phyloP scores from a whole-genome alignment of 2,888 invertebrate genomes.

The Dendrolimus pini region DNA sequence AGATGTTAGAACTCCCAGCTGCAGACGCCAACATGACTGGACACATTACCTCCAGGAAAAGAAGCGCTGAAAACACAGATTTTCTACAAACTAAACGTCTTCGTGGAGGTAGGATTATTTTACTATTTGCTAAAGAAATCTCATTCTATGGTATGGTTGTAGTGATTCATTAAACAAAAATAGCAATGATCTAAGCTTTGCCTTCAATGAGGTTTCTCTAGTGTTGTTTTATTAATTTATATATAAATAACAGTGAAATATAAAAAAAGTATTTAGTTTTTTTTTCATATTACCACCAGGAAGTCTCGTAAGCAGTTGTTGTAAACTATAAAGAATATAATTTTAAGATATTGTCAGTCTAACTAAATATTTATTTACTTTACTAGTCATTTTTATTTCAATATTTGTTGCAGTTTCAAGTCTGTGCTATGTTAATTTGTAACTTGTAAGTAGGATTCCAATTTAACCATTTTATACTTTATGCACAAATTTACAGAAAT shows the following conservation, averaged over 20 bases:
- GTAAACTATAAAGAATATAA: constrained; percentile 18
- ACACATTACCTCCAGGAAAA: constrained; percentile 47
- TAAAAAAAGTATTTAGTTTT: constrained; percentile 1
- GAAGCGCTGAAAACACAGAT: constrained; percentile 52
- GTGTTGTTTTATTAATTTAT: constrained; percentile 2
- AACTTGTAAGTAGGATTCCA: neutral
- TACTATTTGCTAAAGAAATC: constrained; percentile 22
- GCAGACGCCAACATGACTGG: constrained; percentile 20
- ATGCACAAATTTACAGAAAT: no score
- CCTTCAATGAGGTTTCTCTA: constrained; percentile 37
- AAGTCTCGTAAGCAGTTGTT: constrained; percentile 28
- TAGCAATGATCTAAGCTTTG: constrained; percentile 3
- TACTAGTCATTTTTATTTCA: neutral
- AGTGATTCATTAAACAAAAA: neutral
- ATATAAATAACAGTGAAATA: constrained; percentile 1
- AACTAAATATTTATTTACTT: neutral
- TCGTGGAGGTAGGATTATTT: constrained; percentile 58
- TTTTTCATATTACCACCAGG: constrained; percentile 21
- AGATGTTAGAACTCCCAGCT: constrained; percentile 51
- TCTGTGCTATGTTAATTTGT: neutral
- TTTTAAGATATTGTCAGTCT: neutral
- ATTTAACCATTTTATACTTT: no score
- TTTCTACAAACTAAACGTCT: constrained; percentile 55
- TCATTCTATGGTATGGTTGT: constrained; percentile 31
- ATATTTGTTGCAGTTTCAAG: constrained; percentile 63